Base-by-base conservation (phyloP, 2,797 vertebrate species). In the Amblyopsis hoosieri region DNA sequence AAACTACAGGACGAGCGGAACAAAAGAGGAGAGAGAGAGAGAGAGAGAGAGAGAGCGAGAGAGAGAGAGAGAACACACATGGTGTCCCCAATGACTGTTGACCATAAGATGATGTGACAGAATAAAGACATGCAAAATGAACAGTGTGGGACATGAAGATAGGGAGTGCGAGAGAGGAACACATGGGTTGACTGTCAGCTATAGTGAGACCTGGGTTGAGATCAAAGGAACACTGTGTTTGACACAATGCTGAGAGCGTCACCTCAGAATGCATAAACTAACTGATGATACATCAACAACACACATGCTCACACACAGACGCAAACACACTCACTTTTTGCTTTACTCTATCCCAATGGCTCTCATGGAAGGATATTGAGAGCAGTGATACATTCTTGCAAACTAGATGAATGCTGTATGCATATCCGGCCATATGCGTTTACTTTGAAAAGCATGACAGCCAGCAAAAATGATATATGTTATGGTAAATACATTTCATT, bases 241-340 rank as follows among this genome's bases (percentile, higher is more conserved):
- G 63, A 37, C 47, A 60, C 33, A 64, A 56, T 60, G 59, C 66
- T 73, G 49, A 74, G 67, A 72, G 65, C 65, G 13, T 59, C 2
- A 11, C 59, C 48, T 59, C 12, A 5, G 67, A 78, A 61, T 57
- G 54, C 67, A 66, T 64, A 63, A 75, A 72, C 67, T 74, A 63
- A 62, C 46, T 58, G 57, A 74, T 69, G 58, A 69, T 68, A 62
- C 58, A 71, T 15, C 73, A 78, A 64, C 62, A 54, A 67, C 51
- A 31, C 14, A 60, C 29, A 54, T 54, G 15, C 46, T 45, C 23
- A 46, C 10, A 48, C 47, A 37, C 57, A 23, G 58, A 54, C 15
- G 45, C 66, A 59, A 19, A 52, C 42, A 66, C 57, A 49, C 11
- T 23, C 45, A 47, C 17, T 29, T 46, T 52, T 7, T 52, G n/a